Evolutionary conservation across 2,113 vertebrate species (phyloP).

Genomic region (Hippocampus mohnikei): DNA sequence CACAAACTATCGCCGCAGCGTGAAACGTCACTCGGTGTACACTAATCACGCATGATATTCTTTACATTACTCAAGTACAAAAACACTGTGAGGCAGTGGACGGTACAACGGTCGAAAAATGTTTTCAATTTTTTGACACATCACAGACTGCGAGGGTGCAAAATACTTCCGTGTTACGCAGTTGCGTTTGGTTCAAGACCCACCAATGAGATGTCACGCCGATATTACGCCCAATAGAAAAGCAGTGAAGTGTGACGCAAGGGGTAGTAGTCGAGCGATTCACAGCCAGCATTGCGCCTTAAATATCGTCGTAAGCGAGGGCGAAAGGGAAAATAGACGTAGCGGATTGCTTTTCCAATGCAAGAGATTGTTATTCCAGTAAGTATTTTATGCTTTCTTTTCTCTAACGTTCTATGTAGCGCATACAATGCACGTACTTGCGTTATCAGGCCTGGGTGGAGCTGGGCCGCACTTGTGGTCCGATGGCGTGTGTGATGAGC

Average conservation of each 20-base stretch:
- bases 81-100: neutral
- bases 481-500: conserved; percentile 59
- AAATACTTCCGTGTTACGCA: conserved; percentile 42
- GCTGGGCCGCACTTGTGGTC: conserved; percentile 38
- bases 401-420: neutral
- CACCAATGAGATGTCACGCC: conserved; percentile 45
- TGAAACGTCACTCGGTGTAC: neutral
- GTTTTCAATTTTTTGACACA: conserved; percentile 30
- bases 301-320: neutral
- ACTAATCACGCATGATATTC: neutral
- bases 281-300: neutral
- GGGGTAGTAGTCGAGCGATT: neutral
- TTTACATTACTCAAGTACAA: neutral
- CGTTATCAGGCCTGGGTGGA: conserved; percentile 29
- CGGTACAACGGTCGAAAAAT: neutral
- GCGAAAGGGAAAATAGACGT: neutral
- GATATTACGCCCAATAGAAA: conserved; percentile 26
- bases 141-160: conserved; percentile 18
- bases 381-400: neutral
- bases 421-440: conserved; percentile 19
- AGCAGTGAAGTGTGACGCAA: neutral
- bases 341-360: neutral
- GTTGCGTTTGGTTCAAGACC: conserved; percentile 9
- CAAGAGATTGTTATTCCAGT: conserved; percentile 14
- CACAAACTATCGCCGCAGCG: conserved; percentile 8